Evolutionary conservation across 2,888 invertebrate genomes (phyloP), one percentile per base, ranked within the genome.

Genomic region (Anthophora plumipes): DNA sequence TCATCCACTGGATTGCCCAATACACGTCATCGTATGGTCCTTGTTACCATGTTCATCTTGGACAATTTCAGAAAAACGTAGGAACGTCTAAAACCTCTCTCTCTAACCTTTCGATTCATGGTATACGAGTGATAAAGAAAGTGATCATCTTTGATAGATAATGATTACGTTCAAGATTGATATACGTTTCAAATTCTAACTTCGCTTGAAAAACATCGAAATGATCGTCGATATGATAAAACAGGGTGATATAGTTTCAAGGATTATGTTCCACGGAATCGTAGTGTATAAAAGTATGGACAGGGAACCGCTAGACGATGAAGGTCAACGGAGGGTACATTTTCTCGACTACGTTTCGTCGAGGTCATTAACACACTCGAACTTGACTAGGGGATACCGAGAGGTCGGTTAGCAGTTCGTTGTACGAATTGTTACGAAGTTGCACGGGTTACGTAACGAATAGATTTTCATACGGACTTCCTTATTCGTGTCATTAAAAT

Each of bases 281-380:
- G 8, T 25, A 5, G 25, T 39, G 14, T 54, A 54, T 50, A 31
- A 17, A 37, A n/a, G n/a, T 12, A 14, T n/a, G 11, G 7, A 37
- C 50, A 22, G 31, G 17, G 1, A 52, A 31, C 4, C n/a, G n/a
- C 12, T 22, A 41, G 31, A 46, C 39, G 39, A n/a, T 31, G 52
- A 48, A 54, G 66, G 67, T 43, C 74, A 25, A 46, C 22, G 22
- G 31, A 54, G 50, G 60, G 31, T 43, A 64, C 50, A 52, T 25
- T 60, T 68, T 39, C 43, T 43, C 37, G 31, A 31, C 22, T 22
- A 9, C 7, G 17, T 37, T 12, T 6, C 5, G 3, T 14, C 14
- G 60, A 43, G 74, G 68, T 75, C 74, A 61, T 75, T 75, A 75
- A 68, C 68, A 61, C 11, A 52, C 14, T 31, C 50, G 9, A 41